Evolutionary conservation across 2,888 invertebrate genomes (phyloP).

Genomic region (Eupithecia vulgata): DNA sequence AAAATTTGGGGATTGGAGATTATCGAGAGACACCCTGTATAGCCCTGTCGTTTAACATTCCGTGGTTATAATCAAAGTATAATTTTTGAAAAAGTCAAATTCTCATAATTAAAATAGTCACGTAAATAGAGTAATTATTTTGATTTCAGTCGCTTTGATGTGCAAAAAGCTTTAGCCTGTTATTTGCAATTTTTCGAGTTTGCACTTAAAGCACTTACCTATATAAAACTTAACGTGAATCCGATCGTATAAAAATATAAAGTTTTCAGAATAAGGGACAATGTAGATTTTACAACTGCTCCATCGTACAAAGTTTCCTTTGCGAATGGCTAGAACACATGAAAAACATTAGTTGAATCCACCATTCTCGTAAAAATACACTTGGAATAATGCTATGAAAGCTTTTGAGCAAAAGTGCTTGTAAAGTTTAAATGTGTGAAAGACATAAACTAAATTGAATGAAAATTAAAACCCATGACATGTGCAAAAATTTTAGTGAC

Average conservation of each 20-base stretch:
- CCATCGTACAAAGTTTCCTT: conserved; percentile 16
- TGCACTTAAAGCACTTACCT: background rate
- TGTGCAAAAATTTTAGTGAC: background rate
- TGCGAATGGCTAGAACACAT: conserved; percentile 12
- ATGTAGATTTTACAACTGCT: conserved; percentile 22
- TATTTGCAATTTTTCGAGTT: no score
- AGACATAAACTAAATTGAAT: background rate
- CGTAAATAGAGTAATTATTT: no score
- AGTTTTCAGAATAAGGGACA: conserved; percentile 8
- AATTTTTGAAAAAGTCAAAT: no score
- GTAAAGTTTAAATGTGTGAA: background rate
- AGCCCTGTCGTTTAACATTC: no score
- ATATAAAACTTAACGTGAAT: background rate
- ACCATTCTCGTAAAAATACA: conserved; percentile 13
- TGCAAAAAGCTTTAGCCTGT: no score
- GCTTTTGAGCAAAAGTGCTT: conserved; percentile 3
- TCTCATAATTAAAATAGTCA: no score
- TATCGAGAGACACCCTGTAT: no score
- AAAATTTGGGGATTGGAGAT: no score
- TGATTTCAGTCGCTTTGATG: no score
- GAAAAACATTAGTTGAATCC: conserved; percentile 20
- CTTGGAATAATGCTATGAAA: conserved; percentile 10
- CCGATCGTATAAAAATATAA: background rate
- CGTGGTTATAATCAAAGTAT: no score
- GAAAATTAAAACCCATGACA: background rate